phyloP scores from a whole-genome alignment of 2,797 vertebrate genomes.

The Syngnathus rostellatus region DNA sequence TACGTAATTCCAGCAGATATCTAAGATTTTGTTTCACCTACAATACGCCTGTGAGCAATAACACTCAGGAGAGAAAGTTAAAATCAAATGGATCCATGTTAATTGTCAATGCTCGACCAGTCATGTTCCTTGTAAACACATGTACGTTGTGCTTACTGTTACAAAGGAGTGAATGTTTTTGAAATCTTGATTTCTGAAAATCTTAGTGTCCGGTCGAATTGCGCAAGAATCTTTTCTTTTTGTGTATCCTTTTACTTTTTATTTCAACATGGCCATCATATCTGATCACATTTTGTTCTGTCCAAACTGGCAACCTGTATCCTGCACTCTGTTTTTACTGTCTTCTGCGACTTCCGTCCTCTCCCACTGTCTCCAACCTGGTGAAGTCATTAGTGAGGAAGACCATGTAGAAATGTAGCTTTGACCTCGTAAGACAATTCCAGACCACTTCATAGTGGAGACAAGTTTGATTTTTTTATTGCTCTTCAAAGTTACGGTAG shows the following conservation, averaged over 20 bases:
- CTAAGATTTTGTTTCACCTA: too few relatives aligned
- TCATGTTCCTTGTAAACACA: too few relatives aligned
- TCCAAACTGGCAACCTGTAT: background rate
- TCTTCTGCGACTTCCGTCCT: conserved; percentile 6
- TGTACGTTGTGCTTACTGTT: too few relatives aligned
- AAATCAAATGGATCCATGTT: too few relatives aligned
- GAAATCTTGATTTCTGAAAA: too few relatives aligned
- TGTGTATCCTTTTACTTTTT: background rate
- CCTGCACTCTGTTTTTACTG: background rate
- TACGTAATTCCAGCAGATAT: too few relatives aligned
- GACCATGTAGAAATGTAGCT: background rate
- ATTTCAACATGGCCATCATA: background rate
- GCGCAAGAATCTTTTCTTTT: background rate
- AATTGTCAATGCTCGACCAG: too few relatives aligned
- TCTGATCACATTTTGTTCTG: background rate
- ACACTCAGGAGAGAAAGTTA: too few relatives aligned
- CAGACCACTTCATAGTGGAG: conserved; percentile 1
- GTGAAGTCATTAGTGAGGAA: conserved; percentile 6
- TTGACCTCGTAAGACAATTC: conserved; percentile 1
- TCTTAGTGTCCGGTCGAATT: too few relatives aligned
- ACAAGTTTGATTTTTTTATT: background rate
- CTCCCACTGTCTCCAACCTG: conserved; percentile 1
- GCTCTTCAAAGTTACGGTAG: background rate
- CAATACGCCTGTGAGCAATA: too few relatives aligned
- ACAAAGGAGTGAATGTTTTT: too few relatives aligned